Base-by-base conservation (phyloP, 30 jellyfish, hydroid and myxozoan species). In the Chrysaora quinquecirrha region DNA sequence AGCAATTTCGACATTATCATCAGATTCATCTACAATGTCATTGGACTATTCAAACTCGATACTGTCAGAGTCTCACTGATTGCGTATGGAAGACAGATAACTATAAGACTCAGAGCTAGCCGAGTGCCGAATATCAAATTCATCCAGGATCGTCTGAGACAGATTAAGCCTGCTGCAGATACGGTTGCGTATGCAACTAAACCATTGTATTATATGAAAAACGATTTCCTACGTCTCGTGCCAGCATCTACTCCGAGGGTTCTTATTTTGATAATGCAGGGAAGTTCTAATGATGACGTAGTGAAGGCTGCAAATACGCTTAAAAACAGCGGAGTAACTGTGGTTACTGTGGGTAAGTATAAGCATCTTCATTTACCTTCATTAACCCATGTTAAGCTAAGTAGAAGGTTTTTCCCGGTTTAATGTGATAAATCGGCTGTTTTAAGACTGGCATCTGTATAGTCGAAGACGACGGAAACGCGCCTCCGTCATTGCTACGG, bases 281-380 rank as follows among this genome's bases (percentile, higher is more conserved):
- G 96, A 28, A 58, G 89, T 31, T 77, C 96, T 3, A 89, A 70
- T 46, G 96, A 87, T 49, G 76, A 58, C 31, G 96, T 77, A 28
- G 47, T 43, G 0, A 50, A 71, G 12, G 83, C 90, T 16, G 58
- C 91, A 24, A 56, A 74, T 34, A 38, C 32, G 38, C 21, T 87
- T 54, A 76, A 70, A 47, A 84, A 75, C 43, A 58, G 70, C 30
- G 96, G 96, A 25, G 87, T 77, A 12, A 16, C 33, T 34, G 72
- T 87, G 35, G 87, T 78, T 29, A 33, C 96, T 27, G 83, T 87
- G n/a, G 96, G 96, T 87, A 71, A 29, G 90, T 34, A n/a, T 60
- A 11, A 11, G 62, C n/a, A n/a, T 47, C n/a, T n/a, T n/a, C n/a
- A n/a, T n/a, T n/a, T n/a, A n/a, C n/a, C n/a, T n/a, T n/a, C n/a